Evolutionary conservation across 2,113 vertebrate species (phyloP), one percentile per base, ranked within the genome.

Genomic region (Hemichromis elongatus): DNA sequence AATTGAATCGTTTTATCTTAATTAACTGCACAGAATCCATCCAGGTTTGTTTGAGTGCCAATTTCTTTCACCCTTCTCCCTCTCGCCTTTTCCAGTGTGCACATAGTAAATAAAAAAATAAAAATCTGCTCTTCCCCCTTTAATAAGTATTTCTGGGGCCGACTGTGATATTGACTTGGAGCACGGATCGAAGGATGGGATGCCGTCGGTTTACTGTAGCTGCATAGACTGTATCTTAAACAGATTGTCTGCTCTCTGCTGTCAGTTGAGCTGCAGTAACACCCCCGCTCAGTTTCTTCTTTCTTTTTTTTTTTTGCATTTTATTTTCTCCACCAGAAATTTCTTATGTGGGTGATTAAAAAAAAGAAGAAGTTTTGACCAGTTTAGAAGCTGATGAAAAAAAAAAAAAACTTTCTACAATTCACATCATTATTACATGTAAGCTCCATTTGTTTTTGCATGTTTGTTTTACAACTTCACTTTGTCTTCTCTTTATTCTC

Each of bases 1-100:
- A 93, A 95, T 94, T 94, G 91, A 96, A 94, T 95, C 91, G 79
- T 95, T 96, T 96, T 91, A 96, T 96, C 96, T 95, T 96, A 95
- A 95, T 96, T 95, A 95, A 93, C 94, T 94, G 93, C 90, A 90
- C 92, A 89, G 86, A 93, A 95, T 94, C 93, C 86, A 88, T 95
- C 93, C 93, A 95, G 92, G 91, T 93, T 94, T 92, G 89, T 79
- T 81, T 89, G 78, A 82, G 81, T 81, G 92, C 90, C 94, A 94
- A 89, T 90, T 92, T 90, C 88, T 90, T 90, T 91, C 84, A 88
- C 80, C 86, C 78, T 78, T 79, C 18, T 77, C 81, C 33, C 26
- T 77, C 59, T 70, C 42, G 28, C 47, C 21, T 80, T 86, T 85
- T 68, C 83, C 90, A 55, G 9, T 16, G 19, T 86, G 54, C 86